phyloP scores from a whole-genome alignment of 2,888 invertebrate genomes.

The Blera fallax region DNA sequence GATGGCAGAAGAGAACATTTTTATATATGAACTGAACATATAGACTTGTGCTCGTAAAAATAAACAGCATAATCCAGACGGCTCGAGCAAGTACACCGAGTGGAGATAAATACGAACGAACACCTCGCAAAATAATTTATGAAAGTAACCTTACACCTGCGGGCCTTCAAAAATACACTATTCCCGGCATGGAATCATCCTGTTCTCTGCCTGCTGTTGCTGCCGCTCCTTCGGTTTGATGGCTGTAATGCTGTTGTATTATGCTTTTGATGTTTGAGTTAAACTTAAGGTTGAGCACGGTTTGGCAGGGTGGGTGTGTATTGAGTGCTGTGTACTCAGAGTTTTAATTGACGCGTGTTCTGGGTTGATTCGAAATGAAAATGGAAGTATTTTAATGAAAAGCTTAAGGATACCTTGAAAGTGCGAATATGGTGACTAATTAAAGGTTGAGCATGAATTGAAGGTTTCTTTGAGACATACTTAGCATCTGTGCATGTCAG shows the following conservation, averaged over 20 bases:
- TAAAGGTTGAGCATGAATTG: slow-evolving; percentile 2
- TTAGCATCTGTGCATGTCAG: no score
- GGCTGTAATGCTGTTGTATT: background rate
- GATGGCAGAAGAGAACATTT: background rate
- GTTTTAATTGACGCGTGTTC: slow-evolving; percentile 42
- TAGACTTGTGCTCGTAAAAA: slow-evolving; percentile 6
- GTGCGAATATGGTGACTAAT: slow-evolving; percentile 12
- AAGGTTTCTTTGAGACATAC: background rate
- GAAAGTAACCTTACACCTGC: background rate
- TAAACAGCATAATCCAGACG: slow-evolving; percentile 13
- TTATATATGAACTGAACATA: background rate
- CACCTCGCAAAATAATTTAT: slow-evolving; percentile 26
- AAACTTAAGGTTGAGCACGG: background rate
- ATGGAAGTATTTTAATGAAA: slow-evolving; percentile 11
- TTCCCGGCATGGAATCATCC: background rate
- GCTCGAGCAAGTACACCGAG: background rate
- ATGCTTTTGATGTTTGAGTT: slow-evolving; percentile 25
- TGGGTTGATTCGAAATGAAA: slow-evolving; percentile 17
- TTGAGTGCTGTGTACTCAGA: slow-evolving; percentile 5
- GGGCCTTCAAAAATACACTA: background rate
- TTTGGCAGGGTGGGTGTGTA: background rate
- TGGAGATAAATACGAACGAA: slow-evolving; percentile 9
- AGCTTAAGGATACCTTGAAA: slow-evolving; percentile 1
- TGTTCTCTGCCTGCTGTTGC: background rate
- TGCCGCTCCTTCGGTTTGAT: background rate